These are phyloP conservation scores for Maccullochella peelii DNA, from an alignment of 2,113 vertebrate genomes.

Conservation along the genomic window DNA sequence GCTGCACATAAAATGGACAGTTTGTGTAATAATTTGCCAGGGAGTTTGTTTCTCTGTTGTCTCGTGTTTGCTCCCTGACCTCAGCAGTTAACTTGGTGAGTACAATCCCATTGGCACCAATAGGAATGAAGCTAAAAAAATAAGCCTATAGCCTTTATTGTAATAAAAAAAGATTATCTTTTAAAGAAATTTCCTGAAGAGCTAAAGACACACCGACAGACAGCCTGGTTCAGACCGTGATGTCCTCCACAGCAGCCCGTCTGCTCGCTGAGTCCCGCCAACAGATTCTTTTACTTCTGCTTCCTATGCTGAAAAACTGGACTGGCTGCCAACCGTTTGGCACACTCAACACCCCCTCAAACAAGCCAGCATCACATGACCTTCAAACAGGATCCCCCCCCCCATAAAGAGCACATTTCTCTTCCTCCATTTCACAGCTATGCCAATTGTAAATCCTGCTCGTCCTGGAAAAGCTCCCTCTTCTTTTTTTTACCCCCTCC, in stretches of 20 bases:
- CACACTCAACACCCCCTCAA: constrained; percentile 53
- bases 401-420: constrained; percentile 77
- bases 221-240: constrained; percentile 8
- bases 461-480: constrained; percentile 71
- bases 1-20: too few species aligned
- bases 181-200: constrained; percentile 1
- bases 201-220: constrained; percentile 10
- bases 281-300: constrained; percentile 63
- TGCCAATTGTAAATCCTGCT: constrained; percentile 80
- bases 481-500: constrained; percentile 40
- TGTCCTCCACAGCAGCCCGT: constrained; percentile 41
- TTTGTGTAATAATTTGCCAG: too few species aligned
- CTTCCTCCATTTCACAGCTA: constrained; percentile 84
- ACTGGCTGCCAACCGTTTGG: constrained; percentile 70
- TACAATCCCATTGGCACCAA: too few species aligned
- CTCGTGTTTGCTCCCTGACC: too few species aligned
- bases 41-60: background rate
- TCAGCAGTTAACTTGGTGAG: too few species aligned
- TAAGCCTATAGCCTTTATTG: background rate
- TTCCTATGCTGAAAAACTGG: constrained; percentile 54
- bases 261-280: constrained; percentile 53
- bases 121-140: background rate
- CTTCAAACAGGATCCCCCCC: constrained; percentile 76
- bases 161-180: background rate
- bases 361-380: constrained; percentile 81